Evolutionary conservation across 2,113 vertebrate genomes (phyloP).

Genomic region (Procavia capensis): DNA sequence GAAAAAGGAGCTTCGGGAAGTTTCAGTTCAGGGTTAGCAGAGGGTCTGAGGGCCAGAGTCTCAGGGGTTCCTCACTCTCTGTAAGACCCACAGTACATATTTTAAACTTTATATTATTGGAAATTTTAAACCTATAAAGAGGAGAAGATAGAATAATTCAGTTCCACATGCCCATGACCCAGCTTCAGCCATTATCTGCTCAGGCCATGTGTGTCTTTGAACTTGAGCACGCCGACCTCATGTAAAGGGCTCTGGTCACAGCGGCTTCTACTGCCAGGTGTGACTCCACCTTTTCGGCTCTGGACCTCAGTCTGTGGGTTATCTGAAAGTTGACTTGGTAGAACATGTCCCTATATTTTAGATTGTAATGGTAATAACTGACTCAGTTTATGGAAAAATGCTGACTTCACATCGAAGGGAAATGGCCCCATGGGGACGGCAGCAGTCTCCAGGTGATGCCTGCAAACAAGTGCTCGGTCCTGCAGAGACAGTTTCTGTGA

Average conservation of each 20-base stretch:
- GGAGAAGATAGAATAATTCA: background rate
- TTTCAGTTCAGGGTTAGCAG: too few relatives aligned
- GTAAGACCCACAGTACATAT: too few relatives aligned
- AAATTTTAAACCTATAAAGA: background rate
- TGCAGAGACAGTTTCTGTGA: background rate
- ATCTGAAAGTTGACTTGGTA: slow-evolving; percentile 3
- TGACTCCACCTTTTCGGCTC: background rate
- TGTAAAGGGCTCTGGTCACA: background rate
- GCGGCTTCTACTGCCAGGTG: background rate
- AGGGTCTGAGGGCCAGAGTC: too few relatives aligned
- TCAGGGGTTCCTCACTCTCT: too few relatives aligned
- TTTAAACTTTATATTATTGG: background rate
- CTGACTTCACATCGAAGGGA: background rate
- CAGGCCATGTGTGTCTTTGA: background rate
- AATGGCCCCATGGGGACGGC: background rate
- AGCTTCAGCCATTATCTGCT: background rate
- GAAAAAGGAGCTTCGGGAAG: too few relatives aligned
- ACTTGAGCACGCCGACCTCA: background rate
- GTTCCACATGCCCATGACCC: background rate
- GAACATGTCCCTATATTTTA: background rate
- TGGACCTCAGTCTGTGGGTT: background rate
- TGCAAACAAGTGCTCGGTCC: background rate
- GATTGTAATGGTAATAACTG: background rate
- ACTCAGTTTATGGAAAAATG: background rate
- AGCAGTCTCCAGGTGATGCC: background rate